Evolutionary conservation across 2,888 invertebrate genomes (phyloP).

Genomic region (Polyommatus iphigenia): DNA sequence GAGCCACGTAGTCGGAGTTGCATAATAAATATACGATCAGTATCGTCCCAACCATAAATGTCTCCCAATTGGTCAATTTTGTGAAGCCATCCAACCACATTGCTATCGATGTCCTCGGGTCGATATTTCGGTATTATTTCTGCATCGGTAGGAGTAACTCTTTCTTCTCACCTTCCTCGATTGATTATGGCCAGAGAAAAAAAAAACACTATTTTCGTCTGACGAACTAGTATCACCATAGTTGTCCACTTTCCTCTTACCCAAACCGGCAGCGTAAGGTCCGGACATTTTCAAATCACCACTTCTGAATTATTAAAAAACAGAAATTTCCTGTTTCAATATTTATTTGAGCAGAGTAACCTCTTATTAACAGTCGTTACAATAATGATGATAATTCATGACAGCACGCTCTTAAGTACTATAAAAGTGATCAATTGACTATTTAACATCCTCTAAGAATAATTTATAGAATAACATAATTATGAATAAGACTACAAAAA

Average conservation of each 20-base stretch:
- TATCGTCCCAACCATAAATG: constrained; percentile 37
- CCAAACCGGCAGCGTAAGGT: neutral
- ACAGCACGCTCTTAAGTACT: too few relatives aligned
- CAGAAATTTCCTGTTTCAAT: too few relatives aligned
- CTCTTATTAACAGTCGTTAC: too few relatives aligned
- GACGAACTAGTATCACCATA: neutral
- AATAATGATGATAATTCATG: too few relatives aligned
- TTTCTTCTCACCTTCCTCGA: neutral
- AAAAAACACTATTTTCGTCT: constrained; percentile 5
- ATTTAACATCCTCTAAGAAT: too few relatives aligned
- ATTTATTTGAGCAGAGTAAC: too few relatives aligned
- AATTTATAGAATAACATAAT: too few relatives aligned
- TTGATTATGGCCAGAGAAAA: neutral
- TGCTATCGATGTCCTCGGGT: neutral
- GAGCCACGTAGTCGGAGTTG: constrained; percentile 44
- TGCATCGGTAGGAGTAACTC: neutral
- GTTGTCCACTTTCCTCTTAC: neutral
- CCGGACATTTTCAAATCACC: neutral
- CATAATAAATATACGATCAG: constrained; percentile 39
- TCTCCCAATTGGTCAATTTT: constrained; percentile 1
- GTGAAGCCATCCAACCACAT: neutral
- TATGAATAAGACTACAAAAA: too few relatives aligned
- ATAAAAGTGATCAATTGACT: too few relatives aligned
- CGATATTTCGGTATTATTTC: neutral
- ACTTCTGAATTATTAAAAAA: neutral